Percentiles rank a stretch among this genome's conserved stretches.
phyloP scores from a whole-genome alignment of 2,888 invertebrate genomes.

The Timandra comae region DNA sequence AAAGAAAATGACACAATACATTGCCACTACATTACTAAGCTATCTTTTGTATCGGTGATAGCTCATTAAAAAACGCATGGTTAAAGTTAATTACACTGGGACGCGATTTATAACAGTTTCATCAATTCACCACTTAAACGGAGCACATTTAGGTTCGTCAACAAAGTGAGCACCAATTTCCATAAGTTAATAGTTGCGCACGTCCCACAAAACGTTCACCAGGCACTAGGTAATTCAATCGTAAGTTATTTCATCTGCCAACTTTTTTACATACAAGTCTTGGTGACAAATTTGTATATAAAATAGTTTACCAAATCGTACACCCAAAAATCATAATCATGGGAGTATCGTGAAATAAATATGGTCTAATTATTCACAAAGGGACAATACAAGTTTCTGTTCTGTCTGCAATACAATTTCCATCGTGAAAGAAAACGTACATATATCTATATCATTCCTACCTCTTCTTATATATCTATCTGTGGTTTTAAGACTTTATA shows the following conservation, averaged over 20 bases:
- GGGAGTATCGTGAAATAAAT: too few relatives aligned
- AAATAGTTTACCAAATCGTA: too few relatives aligned
- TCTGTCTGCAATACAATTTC: too few relatives aligned
- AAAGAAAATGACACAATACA: conserved; percentile 29
- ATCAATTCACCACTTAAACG: conserved; percentile 26
- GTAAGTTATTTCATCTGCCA: conserved; percentile 6
- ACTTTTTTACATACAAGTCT: too few relatives aligned
- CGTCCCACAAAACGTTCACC: conserved; percentile 13
- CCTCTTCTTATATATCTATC: too few relatives aligned
- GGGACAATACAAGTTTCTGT: too few relatives aligned
- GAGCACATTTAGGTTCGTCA: conserved; percentile 37
- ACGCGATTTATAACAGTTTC: conserved; percentile 21
- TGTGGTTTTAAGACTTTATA: too few relatives aligned
- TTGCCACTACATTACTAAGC: conserved; percentile 30
- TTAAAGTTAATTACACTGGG: conserved; percentile 21
- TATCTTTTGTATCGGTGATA: conserved; percentile 42
- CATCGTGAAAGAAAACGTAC: too few relatives aligned
- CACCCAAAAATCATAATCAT: too few relatives aligned
- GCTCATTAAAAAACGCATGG: conserved; percentile 37
- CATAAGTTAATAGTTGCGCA: conserved; percentile 34
- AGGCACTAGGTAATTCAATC: conserved; percentile 13
- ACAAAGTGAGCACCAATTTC: conserved; percentile 34
- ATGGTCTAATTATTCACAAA: too few relatives aligned
- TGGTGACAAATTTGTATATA: too few relatives aligned
- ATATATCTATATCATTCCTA: too few relatives aligned